Evolutionary conservation across 1,140 invertebrate genomes (phyloP).

Genomic region (Littorina saxatilis): DNA sequence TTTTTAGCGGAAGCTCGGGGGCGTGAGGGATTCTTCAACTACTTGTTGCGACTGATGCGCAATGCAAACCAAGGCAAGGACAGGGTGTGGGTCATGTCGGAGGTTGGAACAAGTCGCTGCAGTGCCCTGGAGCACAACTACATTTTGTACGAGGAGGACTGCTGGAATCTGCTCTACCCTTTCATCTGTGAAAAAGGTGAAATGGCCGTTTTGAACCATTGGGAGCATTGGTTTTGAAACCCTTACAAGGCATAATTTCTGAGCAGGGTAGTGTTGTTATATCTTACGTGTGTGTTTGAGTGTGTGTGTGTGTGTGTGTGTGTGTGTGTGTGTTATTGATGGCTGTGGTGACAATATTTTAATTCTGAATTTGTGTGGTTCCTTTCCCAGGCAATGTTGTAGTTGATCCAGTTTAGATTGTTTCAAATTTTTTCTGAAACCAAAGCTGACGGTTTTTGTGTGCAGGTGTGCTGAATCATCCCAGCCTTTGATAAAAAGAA

Average conservation of each 20-base stretch:
- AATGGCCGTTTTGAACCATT: not conserved
- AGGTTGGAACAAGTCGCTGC: constrained; percentile 60
- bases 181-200: constrained; percentile 73
- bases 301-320: not conserved
- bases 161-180: constrained; percentile 60
- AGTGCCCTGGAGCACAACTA: constrained; percentile 59
- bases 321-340: not conserved
- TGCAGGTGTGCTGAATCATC: too few species aligned
- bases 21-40: constrained; percentile 58
- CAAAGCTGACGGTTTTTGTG: too few species aligned
- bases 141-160: constrained; percentile 64
- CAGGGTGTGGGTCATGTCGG: constrained; percentile 67
- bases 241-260: too few species aligned
- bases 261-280: too few species aligned
- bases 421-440: too few species aligned
- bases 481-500: too few species aligned
- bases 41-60: constrained; percentile 56
- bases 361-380: too few species aligned
- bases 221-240: too few species aligned
- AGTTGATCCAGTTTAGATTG: too few species aligned
- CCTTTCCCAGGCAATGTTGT: too few species aligned
- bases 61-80: constrained; percentile 49
- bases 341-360: too few species aligned
- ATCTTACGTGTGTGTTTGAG: not conserved
- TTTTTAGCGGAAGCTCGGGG: constrained; percentile 63